Conservation (phyloP, 2,113 vertebrate species). For the Mobula hypostoma region DNA sequence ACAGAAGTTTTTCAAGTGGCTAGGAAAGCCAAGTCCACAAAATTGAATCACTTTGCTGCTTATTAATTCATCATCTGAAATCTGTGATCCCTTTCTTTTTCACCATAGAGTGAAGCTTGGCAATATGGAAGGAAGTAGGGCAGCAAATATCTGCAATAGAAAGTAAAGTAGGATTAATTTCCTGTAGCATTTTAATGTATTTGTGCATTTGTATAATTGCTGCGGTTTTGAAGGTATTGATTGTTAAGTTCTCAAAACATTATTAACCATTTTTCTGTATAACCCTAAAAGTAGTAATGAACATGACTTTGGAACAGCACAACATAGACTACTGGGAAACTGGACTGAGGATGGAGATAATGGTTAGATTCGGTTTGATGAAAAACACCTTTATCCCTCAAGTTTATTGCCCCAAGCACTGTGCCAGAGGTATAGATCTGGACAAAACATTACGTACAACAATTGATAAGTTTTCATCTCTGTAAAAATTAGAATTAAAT, state of each 20-base stretch:
- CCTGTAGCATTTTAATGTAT: neutral
- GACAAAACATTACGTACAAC: neutral
- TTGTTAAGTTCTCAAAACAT: neutral
- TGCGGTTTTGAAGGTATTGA: neutral
- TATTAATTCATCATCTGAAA: neutral
- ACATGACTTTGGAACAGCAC: neutral
- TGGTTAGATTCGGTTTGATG: neutral
- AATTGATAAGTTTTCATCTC: neutral
- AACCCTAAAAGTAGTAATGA: neutral
- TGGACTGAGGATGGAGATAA: neutral
- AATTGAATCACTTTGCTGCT: neutral
- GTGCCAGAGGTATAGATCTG: neutral
- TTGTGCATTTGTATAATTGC: neutral
- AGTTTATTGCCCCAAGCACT: neutral
- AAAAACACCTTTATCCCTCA: neutral
- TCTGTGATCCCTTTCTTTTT: neutral
- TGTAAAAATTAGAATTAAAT: neutral
- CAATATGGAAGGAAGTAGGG: no score
- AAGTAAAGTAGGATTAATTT: constrained; percentile 6
- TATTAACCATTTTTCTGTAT: neutral
- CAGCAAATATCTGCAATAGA: constrained; percentile 13
- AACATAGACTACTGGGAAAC: neutral
- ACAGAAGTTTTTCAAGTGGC: neutral
- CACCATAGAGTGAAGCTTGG: neutral
- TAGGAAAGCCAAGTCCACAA: neutral